Conservation (phyloP, 2,888 invertebrate species). For the Hermaeophaga mercurialis region DNA sequence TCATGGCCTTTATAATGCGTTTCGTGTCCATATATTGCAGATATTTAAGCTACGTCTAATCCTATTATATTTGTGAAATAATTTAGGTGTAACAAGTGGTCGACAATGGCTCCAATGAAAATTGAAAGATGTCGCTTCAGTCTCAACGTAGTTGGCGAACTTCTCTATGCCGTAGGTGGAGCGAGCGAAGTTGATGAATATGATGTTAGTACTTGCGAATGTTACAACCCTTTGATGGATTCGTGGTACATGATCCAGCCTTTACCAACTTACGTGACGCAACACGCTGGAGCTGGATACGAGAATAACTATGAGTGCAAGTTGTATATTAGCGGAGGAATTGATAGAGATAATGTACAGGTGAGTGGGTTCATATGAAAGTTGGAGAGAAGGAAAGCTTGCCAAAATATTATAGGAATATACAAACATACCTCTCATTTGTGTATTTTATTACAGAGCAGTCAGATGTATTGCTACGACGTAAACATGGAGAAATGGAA, state of each 20-base stretch:
- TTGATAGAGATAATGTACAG: constrained; percentile 61
- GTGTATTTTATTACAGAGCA: constrained; percentile 18
- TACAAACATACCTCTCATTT: too few relatives aligned
- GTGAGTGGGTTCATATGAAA: constrained; percentile 1
- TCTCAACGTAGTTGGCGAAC: constrained; percentile 62
- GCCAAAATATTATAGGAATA: too few relatives aligned
- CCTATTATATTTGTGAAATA: too few relatives aligned
- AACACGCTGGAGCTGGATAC: constrained; percentile 62
- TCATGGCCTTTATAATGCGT: too few relatives aligned
- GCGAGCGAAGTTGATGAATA: constrained; percentile 64
- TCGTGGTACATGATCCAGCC: constrained; percentile 65
- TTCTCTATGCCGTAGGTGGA: constrained; percentile 69
- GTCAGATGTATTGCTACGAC: constrained; percentile 59
- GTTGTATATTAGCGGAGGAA: constrained; percentile 61
- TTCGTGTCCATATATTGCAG: too few relatives aligned
- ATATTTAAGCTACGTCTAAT: too few relatives aligned
- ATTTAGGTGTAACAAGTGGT: constrained; percentile 64
- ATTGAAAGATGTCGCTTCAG: constrained; percentile 71
- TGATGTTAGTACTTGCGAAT: constrained; percentile 62
- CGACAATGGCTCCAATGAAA: constrained; percentile 70
- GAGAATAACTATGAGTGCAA: constrained; percentile 53
- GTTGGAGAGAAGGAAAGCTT: too few relatives aligned
- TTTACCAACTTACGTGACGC: constrained; percentile 63
- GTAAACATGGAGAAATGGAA: constrained; percentile 62
- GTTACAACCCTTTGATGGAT: constrained; percentile 64